These are phyloP conservation scores for Syngnathus typhle DNA, from an alignment of 2,113 vertebrate genomes.

Conservation along the genomic window DNA sequence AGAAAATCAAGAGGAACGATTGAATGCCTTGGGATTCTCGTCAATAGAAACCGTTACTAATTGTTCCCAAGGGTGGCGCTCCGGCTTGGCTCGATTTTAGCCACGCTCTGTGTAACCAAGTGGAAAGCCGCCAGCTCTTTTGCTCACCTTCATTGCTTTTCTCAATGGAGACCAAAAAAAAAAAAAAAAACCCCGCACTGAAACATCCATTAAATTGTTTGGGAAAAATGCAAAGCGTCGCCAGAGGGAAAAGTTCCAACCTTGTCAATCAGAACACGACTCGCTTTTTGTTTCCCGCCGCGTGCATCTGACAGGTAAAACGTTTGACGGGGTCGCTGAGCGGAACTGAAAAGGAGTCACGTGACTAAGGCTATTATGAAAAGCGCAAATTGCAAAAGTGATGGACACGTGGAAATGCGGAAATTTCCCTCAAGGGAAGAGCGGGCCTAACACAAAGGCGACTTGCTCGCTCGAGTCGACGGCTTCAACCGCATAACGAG, in stretches of 20 bases:
- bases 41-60: background rate
- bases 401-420: background rate
- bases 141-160: background rate
- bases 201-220: background rate
- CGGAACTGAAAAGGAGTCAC: background rate
- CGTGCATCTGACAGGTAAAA: background rate
- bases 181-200: background rate
- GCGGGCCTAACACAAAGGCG: too few species aligned
- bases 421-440: background rate
- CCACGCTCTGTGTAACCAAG: background rate
- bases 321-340: background rate
- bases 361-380: background rate
- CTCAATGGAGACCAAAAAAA: background rate
- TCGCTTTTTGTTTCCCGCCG: background rate
- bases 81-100: background rate
- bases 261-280: background rate
- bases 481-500: background rate
- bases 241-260: background rate
- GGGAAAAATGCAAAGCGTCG: background rate
- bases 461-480: background rate
- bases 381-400: background rate
- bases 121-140: background rate
- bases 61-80: background rate
- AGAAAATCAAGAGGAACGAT: conserved; percentile 41
- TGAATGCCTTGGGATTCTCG: background rate